Evolutionary conservation across 2,888 invertebrate genomes (phyloP), one percentile per base, ranked within the genome.

Genomic region (Frankliniella intonsa): DNA sequence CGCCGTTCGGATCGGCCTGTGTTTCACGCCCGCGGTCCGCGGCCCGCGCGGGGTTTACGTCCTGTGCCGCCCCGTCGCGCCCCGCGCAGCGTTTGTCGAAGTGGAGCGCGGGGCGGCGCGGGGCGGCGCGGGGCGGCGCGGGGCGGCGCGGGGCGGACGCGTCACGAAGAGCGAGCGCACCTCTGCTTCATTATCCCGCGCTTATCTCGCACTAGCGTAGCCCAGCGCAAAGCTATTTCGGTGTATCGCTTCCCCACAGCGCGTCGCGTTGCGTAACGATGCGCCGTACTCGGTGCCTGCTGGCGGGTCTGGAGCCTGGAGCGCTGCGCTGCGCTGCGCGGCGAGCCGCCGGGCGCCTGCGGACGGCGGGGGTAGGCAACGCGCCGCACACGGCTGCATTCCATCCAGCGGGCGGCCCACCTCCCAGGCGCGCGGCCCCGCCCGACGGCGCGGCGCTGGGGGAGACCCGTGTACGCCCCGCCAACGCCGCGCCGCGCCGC

Each of bases 11-110:
- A 76, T 76, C 69, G 69, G 69, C 25, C 69, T 9, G 69, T 76
- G 69, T 76, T 76, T 76, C 69, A 76, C 69, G 69, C 69, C 69
- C 25, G 22, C 25, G 69, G 62, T 17, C 62, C n/a, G 62, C 62
- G 62, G 7, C 19, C 62, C 19, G n/a, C 62, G n/a, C 38, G 38
- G 38, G 38, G 38, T 38, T 38, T 38, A 38, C 38, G 38, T 38
- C 38, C 38, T 38, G 38, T 17, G 62, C 17, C 62, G 62, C 62
- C 14, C 10, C 55, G 10, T 2, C 10, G 55, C 55, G 10, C 55
- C 14, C 55, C 55, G 55, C 3, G 62, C 62, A 14, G 5, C 17
- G 55, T 55, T 2, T 17, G 55, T 55, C 9, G 51, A 51, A 19
- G 55, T 19, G 7, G 14, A 2, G 55, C 55, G 55, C 55, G 10